Evolutionary conservation across 2,113 vertebrate genomes (phyloP).

Genomic region (Cebidichthys violaceus): DNA sequence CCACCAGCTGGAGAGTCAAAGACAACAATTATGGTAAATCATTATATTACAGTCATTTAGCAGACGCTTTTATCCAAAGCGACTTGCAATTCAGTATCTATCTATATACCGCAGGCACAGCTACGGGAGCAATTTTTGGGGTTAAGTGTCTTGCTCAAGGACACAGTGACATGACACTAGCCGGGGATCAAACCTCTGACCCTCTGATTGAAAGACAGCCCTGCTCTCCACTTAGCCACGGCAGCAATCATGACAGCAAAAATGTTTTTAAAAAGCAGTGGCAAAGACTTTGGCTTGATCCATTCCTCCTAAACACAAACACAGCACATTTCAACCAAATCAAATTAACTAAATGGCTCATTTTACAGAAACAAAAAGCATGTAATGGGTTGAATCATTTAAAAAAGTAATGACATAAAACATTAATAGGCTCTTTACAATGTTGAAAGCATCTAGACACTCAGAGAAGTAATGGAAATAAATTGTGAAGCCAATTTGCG

Average conservation of each 20-base stretch:
- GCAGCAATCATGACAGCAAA: background rate
- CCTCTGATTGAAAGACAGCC: too few species aligned
- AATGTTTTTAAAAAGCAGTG: conserved; percentile 1
- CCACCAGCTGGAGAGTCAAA: conserved; percentile 86
- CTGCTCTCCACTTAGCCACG: too few species aligned
- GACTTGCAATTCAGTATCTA: too few species aligned
- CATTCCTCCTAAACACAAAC: background rate
- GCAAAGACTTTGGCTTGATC: background rate
- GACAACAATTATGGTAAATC: conserved; percentile 9
- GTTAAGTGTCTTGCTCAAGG: too few species aligned
- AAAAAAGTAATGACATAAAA: background rate
- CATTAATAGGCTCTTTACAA: conserved; percentile 29
- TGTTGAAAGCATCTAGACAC: conserved; percentile 11
- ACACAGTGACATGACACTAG: too few species aligned
- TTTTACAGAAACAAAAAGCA: conserved; percentile 25
- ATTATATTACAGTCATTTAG: too few species aligned
- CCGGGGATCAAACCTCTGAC: too few species aligned
- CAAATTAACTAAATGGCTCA: conserved; percentile 3
- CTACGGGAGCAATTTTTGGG: too few species aligned
- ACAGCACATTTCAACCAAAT: conserved; percentile 27
- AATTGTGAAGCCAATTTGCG: conserved; percentile 27
- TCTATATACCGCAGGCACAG: too few species aligned
- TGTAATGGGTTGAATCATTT: conserved; percentile 11
- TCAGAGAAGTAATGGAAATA: conserved; percentile 24
- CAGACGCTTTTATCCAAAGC: too few species aligned